Evolutionary conservation across 2,888 invertebrate species (phyloP), one percentile per base, ranked within the genome.

Genomic region (Buathra laborator): DNA sequence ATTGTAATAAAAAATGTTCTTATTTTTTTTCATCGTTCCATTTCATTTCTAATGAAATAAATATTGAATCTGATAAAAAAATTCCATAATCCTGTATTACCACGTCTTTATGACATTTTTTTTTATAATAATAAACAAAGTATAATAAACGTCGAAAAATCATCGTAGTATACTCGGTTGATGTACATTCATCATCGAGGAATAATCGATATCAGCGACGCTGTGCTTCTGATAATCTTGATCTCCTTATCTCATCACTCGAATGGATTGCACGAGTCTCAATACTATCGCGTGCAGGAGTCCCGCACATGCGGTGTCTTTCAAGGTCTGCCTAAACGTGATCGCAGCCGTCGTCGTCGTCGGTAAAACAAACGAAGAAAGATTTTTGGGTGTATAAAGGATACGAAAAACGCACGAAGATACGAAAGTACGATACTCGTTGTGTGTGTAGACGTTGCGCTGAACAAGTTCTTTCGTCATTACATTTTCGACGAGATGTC

Each of bases 401-500:
- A 37, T 37, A 37, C 37, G 37, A 37, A 7, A 7, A 37, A 0
- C 37, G 37, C 37, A 7, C 37, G 37, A 9, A 37, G 56, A 56
- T 24, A 56, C 24, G 19, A 24, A 56, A 56, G 10, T 56, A 56
- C 56, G 56, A 24, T 19, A 24, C 56, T 24, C 56, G 56, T 56
- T 56, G 56, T 24, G 24, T 56, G 56, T 24, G 24, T 56, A 19
- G 37, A 37, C 37, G 56, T 10, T 24, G 24, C 56, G 19, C 56
- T 1, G 24, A 56, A 3, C 24, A 24, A 24, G 56, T 19, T 56
- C 19, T 19, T 56, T 19, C 56, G 29, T 66, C 71, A 70, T 77
- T 56, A 56, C 59, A 66, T 46, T 68, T 83, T 81, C 79, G 76
- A 78, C 64, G 59, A 77, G 44, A 62, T 32, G 51, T 67, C 51